Conservation (phyloP, 2,113 vertebrate species). For the Gambusia affinis region DNA sequence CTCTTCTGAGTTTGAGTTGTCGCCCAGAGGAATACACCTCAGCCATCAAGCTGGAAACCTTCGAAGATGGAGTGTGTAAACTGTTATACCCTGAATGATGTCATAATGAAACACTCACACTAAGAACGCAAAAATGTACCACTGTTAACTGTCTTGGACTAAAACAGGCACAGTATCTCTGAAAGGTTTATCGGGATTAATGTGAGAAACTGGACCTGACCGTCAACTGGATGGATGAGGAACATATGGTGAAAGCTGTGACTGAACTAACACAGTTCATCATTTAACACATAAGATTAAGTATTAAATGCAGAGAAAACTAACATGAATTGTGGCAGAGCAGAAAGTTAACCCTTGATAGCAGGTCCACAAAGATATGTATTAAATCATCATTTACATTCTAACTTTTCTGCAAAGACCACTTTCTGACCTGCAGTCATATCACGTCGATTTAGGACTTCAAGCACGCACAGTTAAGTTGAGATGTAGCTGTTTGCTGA, state of each 20-base stretch:
- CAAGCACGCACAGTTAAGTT: background rate
- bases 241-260: background rate
- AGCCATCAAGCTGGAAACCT: slow-evolving; percentile 7
- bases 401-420: slow-evolving; percentile 3
- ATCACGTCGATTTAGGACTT: background rate
- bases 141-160: background rate
- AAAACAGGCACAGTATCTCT: background rate
- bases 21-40: slow-evolving; percentile 16
- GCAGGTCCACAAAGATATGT: background rate
- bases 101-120: background rate
- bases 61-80: background rate
- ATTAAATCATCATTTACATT: background rate
- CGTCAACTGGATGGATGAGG: background rate
- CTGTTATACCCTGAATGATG: background rate
- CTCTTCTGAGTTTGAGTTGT: background rate
- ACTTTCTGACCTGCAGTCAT: background rate
- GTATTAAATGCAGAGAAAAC: background rate
- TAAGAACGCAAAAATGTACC: background rate
- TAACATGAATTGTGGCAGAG: background rate
- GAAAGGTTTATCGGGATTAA: background rate
- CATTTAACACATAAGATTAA: background rate
- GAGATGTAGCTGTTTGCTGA: slow-evolving; percentile 22
- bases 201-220: background rate
- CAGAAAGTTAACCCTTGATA: background rate
- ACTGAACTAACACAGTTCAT: background rate